phyloP scores from a whole-genome alignment of 2,888 invertebrate genomes.

The Chaitophorus viminalis region DNA sequence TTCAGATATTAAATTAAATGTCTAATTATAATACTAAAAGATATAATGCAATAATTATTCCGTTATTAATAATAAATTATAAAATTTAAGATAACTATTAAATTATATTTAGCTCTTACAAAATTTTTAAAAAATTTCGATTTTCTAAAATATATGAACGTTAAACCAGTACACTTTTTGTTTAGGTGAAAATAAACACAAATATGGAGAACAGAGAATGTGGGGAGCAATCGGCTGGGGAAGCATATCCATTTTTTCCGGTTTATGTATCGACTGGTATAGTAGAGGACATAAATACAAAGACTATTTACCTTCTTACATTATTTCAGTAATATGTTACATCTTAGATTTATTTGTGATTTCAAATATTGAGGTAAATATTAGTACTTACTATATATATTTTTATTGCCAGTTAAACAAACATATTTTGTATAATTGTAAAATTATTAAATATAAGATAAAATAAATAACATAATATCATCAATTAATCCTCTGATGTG shows the following conservation, averaged over 20 bases:
- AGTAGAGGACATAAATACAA: slow-evolving; percentile 54
- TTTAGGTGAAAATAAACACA: slow-evolving; percentile 48
- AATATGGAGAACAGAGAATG: slow-evolving; percentile 56
- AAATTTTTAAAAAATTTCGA: too few species aligned
- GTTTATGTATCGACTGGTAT: slow-evolving; percentile 50
- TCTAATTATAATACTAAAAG: too few species aligned
- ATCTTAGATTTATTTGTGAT: background rate
- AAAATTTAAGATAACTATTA: too few species aligned
- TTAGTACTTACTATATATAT: background rate
- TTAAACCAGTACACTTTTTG: background rate
- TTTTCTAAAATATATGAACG: background rate
- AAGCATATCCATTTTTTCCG: slow-evolving; percentile 34
- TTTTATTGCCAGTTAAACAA: background rate
- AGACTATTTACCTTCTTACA: slow-evolving; percentile 36
- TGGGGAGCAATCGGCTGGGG: slow-evolving; percentile 62
- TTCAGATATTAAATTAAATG: background rate
- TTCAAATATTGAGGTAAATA: slow-evolving; percentile 14
- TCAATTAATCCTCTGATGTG: background rate
- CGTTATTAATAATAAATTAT: too few species aligned
- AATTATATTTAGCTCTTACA: too few species aligned
- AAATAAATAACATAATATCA: background rate
- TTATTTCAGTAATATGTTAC: slow-evolving; percentile 1
- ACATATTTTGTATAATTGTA: background rate
- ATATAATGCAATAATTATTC: too few species aligned
- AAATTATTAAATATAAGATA: background rate